Conservation (phyloP, 2,888 invertebrate genomes). For the Lingula anatina region DNA sequence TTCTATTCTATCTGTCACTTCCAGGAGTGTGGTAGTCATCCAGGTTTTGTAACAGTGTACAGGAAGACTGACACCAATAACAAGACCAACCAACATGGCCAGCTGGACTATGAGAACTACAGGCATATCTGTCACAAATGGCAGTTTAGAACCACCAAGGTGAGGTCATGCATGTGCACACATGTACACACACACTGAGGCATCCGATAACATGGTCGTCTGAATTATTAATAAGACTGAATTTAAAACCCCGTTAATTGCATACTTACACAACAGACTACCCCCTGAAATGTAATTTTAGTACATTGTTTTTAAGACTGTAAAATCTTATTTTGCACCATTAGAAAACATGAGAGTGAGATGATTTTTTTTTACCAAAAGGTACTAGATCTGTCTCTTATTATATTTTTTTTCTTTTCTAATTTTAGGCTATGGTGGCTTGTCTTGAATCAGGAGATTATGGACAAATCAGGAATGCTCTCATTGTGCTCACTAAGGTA, state of each 20-base stretch:
- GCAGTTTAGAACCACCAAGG: constrained; percentile 96
- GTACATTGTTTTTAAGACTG: too few species aligned
- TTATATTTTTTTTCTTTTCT: constrained; percentile 6
- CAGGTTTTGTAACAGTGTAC: constrained; percentile 96
- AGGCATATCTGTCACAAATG: constrained; percentile 97
- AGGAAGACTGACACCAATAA: constrained; percentile 54
- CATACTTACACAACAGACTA: too few species aligned
- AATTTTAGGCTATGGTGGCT: constrained; percentile 75
- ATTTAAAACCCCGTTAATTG: too few species aligned
- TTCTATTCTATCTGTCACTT: too few species aligned
- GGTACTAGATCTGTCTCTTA: background rate
- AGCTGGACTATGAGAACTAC: constrained; percentile 80
- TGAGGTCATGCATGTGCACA: constrained; percentile 18
- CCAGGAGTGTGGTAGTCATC: constrained; percentile 91
- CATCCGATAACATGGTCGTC: too few species aligned
- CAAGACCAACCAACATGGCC: constrained; percentile 54
- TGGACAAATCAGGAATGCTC: constrained; percentile 91
- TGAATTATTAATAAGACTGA: too few species aligned
- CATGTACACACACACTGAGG: too few species aligned
- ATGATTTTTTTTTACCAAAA: background rate
- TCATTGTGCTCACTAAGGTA: constrained; percentile 82
- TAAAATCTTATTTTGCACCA: too few species aligned
- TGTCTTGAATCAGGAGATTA: constrained; percentile 95
- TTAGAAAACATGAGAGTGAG: background rate
- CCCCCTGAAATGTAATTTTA: too few species aligned